phyloP scores from a whole-genome alignment of 2,113 vertebrate genomes.

The Geococcyx californianus region DNA sequence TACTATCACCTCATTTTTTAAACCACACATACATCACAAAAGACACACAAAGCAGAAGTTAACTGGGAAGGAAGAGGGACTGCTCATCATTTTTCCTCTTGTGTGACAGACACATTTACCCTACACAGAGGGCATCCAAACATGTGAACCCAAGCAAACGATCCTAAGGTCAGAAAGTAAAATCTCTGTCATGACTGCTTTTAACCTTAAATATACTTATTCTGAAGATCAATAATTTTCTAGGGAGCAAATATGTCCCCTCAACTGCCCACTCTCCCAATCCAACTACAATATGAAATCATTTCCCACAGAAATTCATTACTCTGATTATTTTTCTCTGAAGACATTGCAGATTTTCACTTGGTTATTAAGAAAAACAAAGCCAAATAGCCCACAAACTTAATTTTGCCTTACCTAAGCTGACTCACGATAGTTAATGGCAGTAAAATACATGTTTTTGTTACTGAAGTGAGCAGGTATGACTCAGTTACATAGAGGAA shows the following conservation, averaged over 20 bases:
- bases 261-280: background rate
- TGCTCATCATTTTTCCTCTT: background rate
- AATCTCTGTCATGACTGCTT: background rate
- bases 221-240: background rate
- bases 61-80: background rate
- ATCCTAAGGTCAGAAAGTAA: background rate
- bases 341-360: background rate
- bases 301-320: background rate
- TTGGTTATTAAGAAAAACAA: background rate
- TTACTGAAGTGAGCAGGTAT: background rate
- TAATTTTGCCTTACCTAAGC: background rate
- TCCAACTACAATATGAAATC: background rate
- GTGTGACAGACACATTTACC: background rate
- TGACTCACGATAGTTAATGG: background rate
- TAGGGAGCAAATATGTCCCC: background rate
- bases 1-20: background rate
- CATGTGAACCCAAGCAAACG: rapidly evolving
- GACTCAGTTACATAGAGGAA: background rate
- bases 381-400: background rate
- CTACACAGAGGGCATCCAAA: background rate
- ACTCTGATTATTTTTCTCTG: background rate
- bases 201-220: background rate
- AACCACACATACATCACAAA: background rate
- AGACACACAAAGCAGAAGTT: background rate
- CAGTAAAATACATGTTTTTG: background rate